phyloP scores from a whole-genome alignment of 2,888 invertebrate species.

The Xestia c-nigrum region DNA sequence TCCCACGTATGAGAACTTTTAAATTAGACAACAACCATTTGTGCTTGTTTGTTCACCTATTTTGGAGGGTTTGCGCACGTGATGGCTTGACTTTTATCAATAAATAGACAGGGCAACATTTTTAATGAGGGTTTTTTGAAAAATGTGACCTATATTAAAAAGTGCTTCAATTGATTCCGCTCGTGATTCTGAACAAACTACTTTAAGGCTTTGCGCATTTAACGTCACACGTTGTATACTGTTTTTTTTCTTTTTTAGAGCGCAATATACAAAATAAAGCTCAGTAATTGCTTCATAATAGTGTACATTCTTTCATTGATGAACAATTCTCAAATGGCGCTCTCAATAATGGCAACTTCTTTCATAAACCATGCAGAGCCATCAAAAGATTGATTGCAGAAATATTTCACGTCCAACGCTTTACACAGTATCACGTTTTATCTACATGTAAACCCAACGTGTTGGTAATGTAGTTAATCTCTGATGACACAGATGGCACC shows the following conservation, averaged over 20 bases:
- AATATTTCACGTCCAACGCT: not conserved
- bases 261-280: not conserved
- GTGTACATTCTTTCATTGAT: not conserved
- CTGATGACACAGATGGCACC: slow-evolving; percentile 35
- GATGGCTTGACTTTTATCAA: too few species aligned
- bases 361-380: slow-evolving; percentile 14
- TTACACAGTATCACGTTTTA: not conserved
- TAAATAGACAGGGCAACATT: too few species aligned
- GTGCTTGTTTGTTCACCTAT: too few species aligned
- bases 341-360: not conserved
- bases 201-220: too few species aligned
- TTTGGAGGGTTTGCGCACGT: too few species aligned
- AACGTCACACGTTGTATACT: too few species aligned
- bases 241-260: not conserved
- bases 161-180: too few species aligned
- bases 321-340: not conserved
- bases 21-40: too few species aligned
- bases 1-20: too few species aligned
- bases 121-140: too few species aligned
- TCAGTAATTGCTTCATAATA: not conserved
- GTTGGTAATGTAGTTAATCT: slow-evolving; percentile 16
- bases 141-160: too few species aligned
- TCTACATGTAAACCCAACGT: not conserved
- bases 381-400: not conserved
- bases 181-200: too few species aligned